These are phyloP conservation scores for Cenopis cana DNA, from an alignment of 2,888 invertebrate genomes.

Conservation along the genomic window DNA sequence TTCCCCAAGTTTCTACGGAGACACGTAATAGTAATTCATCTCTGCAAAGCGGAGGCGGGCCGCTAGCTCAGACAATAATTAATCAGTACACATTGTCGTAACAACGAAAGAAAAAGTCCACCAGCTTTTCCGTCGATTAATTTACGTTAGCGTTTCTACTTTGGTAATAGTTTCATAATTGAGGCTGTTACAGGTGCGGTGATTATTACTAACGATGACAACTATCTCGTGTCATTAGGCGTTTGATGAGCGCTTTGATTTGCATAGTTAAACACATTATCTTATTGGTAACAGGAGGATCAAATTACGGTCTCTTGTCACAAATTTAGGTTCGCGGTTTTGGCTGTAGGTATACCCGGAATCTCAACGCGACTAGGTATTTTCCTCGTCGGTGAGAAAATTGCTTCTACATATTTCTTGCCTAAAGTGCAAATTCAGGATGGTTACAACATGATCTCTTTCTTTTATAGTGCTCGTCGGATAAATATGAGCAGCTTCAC, in stretches of 20 bases:
- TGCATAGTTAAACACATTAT: slow-evolving; percentile 25
- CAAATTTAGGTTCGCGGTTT: slow-evolving; percentile 5
- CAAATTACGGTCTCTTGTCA: slow-evolving; percentile 5
- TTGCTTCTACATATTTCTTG: slow-evolving; percentile 11
- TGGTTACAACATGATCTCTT: not conserved
- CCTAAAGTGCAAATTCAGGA: slow-evolving; percentile 20
- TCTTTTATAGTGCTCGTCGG: not conserved
- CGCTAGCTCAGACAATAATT: not conserved
- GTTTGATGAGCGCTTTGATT: slow-evolving; percentile 28
- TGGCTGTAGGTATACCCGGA: slow-evolving; percentile 3
- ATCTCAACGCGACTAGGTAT: slow-evolving; percentile 16
- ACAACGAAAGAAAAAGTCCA: not conserved
- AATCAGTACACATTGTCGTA: slow-evolving; percentile 9
- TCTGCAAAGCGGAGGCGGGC: not conserved
- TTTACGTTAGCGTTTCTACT: not conserved
- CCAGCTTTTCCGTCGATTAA: slow-evolving; percentile 2
- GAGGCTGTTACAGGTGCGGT: slow-evolving; percentile 22
- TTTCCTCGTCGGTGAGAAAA: slow-evolving; percentile 19
- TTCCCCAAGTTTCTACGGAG: not conserved
- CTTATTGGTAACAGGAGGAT: slow-evolving; percentile 19
- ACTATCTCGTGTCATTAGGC: slow-evolving; percentile 29
- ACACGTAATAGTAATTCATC: not conserved
- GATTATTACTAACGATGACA: slow-evolving; percentile 35
- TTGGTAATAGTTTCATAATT: slow-evolving; percentile 24
- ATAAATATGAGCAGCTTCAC: not conserved